A percentile compares a stretch with the other conserved stretches of the same genome.
phyloP scores from a whole-genome alignment of 2,113 vertebrate genomes.

The Toxotes chatareus region DNA sequence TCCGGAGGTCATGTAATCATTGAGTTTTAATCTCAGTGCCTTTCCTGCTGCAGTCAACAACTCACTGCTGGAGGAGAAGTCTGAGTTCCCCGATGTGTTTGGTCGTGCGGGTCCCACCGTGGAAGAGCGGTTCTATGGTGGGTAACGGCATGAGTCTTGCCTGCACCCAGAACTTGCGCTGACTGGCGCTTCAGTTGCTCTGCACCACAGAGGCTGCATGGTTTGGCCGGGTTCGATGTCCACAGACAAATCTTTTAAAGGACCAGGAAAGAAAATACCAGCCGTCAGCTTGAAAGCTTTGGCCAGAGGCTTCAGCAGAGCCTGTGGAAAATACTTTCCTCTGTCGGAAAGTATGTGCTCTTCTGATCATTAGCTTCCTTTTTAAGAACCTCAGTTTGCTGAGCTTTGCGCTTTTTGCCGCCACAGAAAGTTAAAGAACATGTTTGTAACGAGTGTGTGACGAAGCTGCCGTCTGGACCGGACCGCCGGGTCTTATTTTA shows the following conservation, averaged over 20 bases:
- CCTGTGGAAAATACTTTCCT: constrained; percentile 58
- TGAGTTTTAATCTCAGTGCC: constrained; percentile 24
- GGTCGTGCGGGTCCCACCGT: constrained; percentile 3
- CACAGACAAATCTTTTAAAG: constrained; percentile 1
- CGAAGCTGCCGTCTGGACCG: not conserved
- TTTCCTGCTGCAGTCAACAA: constrained; percentile 51
- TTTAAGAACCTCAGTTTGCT: constrained; percentile 38
- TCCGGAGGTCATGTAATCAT: too few species aligned
- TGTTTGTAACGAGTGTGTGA: not conserved
- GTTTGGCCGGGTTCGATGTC: constrained; percentile 10
- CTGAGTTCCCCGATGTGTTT: constrained; percentile 7
- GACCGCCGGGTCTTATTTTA: not conserved
- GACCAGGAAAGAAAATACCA: not conserved
- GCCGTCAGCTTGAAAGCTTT: not conserved
- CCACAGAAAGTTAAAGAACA: constrained; percentile 35
- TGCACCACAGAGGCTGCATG: constrained; percentile 25
- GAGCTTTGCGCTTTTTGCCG: constrained; percentile 44
- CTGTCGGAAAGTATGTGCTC: constrained; percentile 44
- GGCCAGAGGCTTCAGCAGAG: constrained; percentile 12
- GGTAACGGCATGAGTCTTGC: constrained; percentile 41
- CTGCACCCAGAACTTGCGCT: not conserved
- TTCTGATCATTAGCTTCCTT: constrained; percentile 46
- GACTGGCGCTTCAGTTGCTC: constrained; percentile 9
- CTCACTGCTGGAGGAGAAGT: constrained; percentile 44
- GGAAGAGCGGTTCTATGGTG: constrained; percentile 47